phyloP scores from a whole-genome alignment of 2,797 vertebrate genomes.

The Scarus forsteni region DNA sequence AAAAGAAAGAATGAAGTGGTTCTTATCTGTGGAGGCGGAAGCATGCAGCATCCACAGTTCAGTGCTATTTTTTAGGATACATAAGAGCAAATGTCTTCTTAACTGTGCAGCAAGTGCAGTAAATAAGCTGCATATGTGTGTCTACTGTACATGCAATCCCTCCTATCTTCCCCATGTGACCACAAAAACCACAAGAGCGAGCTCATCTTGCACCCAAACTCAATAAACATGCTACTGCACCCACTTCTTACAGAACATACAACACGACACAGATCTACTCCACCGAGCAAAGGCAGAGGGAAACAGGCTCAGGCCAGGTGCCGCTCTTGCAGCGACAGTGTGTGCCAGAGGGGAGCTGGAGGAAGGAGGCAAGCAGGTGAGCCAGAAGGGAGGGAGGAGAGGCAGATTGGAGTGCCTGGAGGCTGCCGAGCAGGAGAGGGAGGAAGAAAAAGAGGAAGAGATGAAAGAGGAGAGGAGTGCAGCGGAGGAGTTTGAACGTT shows the following conservation, averaged over 20 bases:
- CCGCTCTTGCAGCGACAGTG: too few species aligned
- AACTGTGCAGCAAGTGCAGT: neutral
- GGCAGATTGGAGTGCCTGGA: slow-evolving; percentile 55
- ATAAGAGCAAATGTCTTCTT: neutral
- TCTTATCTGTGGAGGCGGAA: too few species aligned
- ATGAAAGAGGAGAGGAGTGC: slow-evolving; percentile 52
- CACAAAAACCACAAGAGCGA: slow-evolving; percentile 23
- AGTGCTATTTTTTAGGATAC: too few species aligned
- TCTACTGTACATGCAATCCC: neutral
- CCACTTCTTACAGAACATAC: neutral
- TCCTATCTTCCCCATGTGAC: slow-evolving; percentile 9
- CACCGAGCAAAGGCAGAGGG: slow-evolving; percentile 27
- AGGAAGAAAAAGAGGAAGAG: slow-evolving; percentile 44
- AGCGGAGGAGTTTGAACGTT: slow-evolving; percentile 47
- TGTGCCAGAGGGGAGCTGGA: slow-evolving; percentile 45
- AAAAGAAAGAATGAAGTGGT: too few species aligned
- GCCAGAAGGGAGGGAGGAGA: slow-evolving; percentile 33
- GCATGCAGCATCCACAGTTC: neutral
- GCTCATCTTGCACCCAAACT: slow-evolving; percentile 32
- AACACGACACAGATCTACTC: slow-evolving; percentile 11
- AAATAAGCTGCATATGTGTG: neutral
- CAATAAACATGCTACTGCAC: slow-evolving; percentile 21
- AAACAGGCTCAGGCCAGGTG: neutral
- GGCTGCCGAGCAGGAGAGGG: slow-evolving; percentile 48
- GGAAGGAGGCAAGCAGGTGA: slow-evolving; percentile 40